phyloP scores from a whole-genome alignment of 2,113 vertebrate species.

The Gymnarchus niloticus region DNA sequence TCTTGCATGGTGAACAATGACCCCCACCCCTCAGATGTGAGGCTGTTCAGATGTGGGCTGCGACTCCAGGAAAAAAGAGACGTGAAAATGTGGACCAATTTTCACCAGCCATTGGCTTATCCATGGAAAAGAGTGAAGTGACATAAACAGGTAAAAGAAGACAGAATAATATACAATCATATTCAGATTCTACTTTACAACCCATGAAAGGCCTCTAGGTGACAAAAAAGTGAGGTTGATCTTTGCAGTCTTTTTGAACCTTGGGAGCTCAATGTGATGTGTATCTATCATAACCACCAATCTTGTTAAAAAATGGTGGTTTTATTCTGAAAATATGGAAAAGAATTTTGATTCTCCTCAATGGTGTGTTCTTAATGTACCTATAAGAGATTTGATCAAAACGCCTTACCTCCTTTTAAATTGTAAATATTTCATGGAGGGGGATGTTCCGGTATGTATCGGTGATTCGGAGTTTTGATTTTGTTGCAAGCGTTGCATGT shows the following conservation, averaged over 20 bases:
- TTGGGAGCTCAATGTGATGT: background rate
- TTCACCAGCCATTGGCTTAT: background rate
- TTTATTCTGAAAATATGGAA: background rate
- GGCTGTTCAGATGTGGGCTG: too few relatives aligned
- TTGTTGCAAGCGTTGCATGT: background rate
- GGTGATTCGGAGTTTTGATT: background rate
- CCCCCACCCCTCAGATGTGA: too few relatives aligned
- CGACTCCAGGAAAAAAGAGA: background rate
- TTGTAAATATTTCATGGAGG: background rate
- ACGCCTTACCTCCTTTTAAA: background rate
- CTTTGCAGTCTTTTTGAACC: background rate
- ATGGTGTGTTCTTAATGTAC: background rate
- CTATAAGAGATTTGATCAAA: background rate
- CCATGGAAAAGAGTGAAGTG: background rate
- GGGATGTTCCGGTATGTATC: background rate
- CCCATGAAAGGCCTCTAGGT: background rate
- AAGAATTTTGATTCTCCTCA: background rate
- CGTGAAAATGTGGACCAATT: background rate
- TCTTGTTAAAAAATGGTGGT: background rate
- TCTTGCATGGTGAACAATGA: too few relatives aligned
- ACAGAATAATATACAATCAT: background rate
- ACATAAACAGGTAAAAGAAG: background rate
- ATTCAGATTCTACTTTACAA: background rate
- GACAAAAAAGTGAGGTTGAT: background rate
- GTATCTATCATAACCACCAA: background rate